phyloP scores from a whole-genome alignment of 2,888 invertebrate species.

The Luperina nickerlii region DNA sequence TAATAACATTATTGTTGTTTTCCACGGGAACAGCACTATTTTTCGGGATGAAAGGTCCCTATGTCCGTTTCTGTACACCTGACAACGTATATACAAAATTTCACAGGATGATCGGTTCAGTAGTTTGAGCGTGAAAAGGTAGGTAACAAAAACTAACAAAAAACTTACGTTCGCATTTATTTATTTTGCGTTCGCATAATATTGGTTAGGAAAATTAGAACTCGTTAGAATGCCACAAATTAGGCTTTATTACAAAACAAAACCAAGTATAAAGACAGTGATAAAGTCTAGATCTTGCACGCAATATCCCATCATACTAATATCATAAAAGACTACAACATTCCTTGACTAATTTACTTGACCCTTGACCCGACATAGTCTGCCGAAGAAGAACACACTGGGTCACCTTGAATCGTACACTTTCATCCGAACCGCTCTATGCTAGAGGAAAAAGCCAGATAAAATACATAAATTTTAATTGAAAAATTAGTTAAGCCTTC shows the following conservation, averaged over 20 bases:
- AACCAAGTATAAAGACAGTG: neutral
- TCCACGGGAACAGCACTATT: too few relatives aligned
- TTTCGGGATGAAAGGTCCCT: too few relatives aligned
- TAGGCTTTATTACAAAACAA: neutral
- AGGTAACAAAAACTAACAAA: too few relatives aligned
- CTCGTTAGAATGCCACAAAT: neutral
- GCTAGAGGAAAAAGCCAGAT: constrained; percentile 43
- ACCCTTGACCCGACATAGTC: constrained; percentile 57
- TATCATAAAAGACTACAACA: constrained; percentile 39
- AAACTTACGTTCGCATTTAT: too few relatives aligned
- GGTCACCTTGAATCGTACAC: constrained; percentile 71
- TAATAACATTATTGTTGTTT: too few relatives aligned
- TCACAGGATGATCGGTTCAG: too few relatives aligned
- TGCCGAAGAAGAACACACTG: constrained; percentile 50
- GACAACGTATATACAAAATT: too few relatives aligned
- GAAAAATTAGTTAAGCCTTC: constrained; percentile 9
- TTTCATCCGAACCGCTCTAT: constrained; percentile 66
- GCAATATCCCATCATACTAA: constrained; percentile 7
- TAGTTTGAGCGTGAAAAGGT: too few relatives aligned
- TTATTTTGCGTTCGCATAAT: too few relatives aligned
- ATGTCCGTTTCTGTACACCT: too few relatives aligned
- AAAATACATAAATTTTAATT: constrained; percentile 17
- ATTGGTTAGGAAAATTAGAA: too few relatives aligned
- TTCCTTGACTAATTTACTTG: constrained; percentile 57
- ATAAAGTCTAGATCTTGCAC: constrained; percentile 20